phyloP scores from a whole-genome alignment of 2,888 invertebrate species.

The Pseudococcus longispinus region DNA sequence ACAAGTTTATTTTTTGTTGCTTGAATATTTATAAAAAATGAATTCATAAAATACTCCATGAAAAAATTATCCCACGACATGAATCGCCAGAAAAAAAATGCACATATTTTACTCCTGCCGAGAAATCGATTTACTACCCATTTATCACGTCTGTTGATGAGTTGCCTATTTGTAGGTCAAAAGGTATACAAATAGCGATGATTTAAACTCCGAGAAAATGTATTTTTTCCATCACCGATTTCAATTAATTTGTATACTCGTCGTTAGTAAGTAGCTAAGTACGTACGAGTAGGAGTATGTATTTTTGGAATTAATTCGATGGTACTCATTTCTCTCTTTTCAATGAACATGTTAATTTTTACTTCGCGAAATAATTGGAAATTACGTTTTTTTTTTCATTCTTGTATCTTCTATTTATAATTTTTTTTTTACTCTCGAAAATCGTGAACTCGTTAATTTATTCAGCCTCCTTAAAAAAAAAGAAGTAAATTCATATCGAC shows the following conservation, averaged over 20 bases:
- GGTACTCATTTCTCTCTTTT: neutral
- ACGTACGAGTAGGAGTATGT: no score
- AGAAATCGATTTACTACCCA: neutral
- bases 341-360: neutral
- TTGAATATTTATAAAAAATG: no score
- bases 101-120: neutral
- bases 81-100: neutral
- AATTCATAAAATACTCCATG: neutral
- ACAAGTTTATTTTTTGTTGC: no score
- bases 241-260: neutral
- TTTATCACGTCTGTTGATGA: neutral
- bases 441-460: neutral
- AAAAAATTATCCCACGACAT: neutral
- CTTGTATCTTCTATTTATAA: neutral
- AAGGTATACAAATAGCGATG: neutral
- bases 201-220: neutral
- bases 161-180: conserved; percentile 1
- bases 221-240: neutral
- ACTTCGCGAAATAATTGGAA: neutral
- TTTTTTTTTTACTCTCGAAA: neutral
- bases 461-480: neutral
- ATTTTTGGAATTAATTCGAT: neutral
- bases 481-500: neutral
- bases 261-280: no score
- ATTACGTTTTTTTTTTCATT: neutral